Conservation (phyloP, 2,888 invertebrate genomes). For the Parnassius smintheus region DNA sequence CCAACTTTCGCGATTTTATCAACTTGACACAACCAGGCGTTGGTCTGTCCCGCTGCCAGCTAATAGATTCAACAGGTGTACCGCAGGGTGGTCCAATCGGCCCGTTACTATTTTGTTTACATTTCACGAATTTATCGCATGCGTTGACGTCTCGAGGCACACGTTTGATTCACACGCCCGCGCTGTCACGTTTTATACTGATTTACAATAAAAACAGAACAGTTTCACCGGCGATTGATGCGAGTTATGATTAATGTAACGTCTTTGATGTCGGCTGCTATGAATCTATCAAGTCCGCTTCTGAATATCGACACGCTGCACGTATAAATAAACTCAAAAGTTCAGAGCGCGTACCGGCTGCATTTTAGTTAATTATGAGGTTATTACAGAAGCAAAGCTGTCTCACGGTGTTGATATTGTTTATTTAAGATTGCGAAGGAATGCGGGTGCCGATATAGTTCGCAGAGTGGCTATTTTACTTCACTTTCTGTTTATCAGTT, state of each 20-base stretch:
- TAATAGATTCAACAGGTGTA: conserved; percentile 77
- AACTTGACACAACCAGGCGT: conserved; percentile 46
- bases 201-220: conserved; percentile 80
- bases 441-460: background rate
- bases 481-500: too few species aligned
- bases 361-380: conserved; percentile 76
- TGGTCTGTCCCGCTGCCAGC: conserved; percentile 46
- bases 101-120: conserved; percentile 68
- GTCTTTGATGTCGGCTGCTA: conserved; percentile 78
- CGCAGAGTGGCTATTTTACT: background rate
- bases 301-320: conserved; percentile 75
- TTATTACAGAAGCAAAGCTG: conserved; percentile 65
- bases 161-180: conserved; percentile 75
- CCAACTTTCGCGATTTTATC: conserved; percentile 58
- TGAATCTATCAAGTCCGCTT: conserved; percentile 78
- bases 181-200: conserved; percentile 79
- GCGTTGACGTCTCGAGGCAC: conserved; percentile 74
- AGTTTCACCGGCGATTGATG: conserved; percentile 77
- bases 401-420: conserved; percentile 33
- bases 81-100: conserved; percentile 70
- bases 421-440: conserved; percentile 6
- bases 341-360: conserved; percentile 58
- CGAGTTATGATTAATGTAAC: conserved; percentile 79
- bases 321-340: conserved; percentile 74
- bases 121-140: conserved; percentile 73